A percentile compares a stretch with the other conserved stretches of the same genome.
Evolutionary conservation across 1,140 invertebrate genomes (phyloP).

Genomic region (Hycleus cichorii): DNA sequence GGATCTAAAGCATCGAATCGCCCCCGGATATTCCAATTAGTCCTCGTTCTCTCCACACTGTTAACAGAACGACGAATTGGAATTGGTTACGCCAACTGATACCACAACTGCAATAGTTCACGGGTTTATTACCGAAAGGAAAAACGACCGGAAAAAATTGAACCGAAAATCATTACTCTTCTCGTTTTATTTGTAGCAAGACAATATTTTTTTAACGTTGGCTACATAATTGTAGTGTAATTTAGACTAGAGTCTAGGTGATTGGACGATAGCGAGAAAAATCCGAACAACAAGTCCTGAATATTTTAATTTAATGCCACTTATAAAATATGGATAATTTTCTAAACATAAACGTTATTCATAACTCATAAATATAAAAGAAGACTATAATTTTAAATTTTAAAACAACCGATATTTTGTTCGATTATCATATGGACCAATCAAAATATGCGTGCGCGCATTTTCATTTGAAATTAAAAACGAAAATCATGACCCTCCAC

Average conservation of each 20-base stretch:
- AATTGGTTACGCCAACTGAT: conserved; percentile 12
- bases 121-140: not conserved
- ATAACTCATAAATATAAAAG: conserved; percentile 15
- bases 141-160: conserved; percentile 2
- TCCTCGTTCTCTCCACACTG: conserved; percentile 14
- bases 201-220: not conserved
- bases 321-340: conserved; percentile 19
- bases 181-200: not conserved
- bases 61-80: conserved; percentile 1
- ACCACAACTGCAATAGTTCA: conserved; percentile 8
- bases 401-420: conserved; percentile 11
- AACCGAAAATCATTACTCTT: not conserved
- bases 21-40: conserved; percentile 20
- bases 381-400: conserved; percentile 21
- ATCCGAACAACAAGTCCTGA: not conserved
- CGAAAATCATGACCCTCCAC: too few relatives aligned
- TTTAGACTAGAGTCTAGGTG: too few relatives aligned
- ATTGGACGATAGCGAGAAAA: too few relatives aligned
- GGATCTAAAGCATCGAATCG: conserved; percentile 15
- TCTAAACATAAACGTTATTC: conserved; percentile 15
- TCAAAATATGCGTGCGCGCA: conserved; percentile 15
- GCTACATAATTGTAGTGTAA: not conserved
- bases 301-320: conserved; percentile 7
- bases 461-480: conserved; percentile 11
- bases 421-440: conserved; percentile 18